phyloP scores from a whole-genome alignment of 2,113 vertebrate genomes.

The Oryzias woworae region DNA sequence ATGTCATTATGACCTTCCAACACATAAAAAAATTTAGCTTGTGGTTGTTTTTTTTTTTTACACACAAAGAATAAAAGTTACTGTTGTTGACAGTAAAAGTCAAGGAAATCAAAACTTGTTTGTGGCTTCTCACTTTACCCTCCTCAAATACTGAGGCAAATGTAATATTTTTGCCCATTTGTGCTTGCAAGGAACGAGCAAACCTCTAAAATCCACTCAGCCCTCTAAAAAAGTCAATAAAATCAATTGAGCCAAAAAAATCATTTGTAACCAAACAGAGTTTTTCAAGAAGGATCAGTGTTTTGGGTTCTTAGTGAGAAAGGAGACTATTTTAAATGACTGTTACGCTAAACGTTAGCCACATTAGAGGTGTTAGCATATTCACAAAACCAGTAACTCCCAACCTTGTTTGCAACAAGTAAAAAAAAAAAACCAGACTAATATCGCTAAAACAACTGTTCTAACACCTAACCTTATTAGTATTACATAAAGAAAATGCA shows the following conservation, averaged over 20 bases:
- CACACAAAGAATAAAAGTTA: constrained; percentile 32
- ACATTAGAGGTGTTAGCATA: too few species aligned
- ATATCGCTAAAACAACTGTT: too few species aligned
- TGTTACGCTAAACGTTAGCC: too few species aligned
- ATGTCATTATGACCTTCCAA: constrained; percentile 33
- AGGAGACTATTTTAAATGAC: constrained; percentile 36
- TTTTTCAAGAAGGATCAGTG: constrained; percentile 32
- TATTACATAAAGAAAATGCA: too few species aligned
- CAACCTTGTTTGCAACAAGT: too few species aligned
- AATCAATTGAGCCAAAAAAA: constrained; percentile 68
- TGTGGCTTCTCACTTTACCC: constrained; percentile 44
- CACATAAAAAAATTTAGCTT: background rate
- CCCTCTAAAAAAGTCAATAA: constrained; percentile 57
- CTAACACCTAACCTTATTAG: too few species aligned
- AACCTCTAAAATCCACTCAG: constrained; percentile 37
- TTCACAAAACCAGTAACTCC: too few species aligned
- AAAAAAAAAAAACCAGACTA: too few species aligned
- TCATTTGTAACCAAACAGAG: constrained; percentile 53
- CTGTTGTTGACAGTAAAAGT: constrained; percentile 38
- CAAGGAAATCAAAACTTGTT: constrained; percentile 35
- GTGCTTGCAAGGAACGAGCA: constrained; percentile 48
- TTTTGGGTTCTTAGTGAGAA: constrained; percentile 32
- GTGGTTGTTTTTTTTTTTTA: background rate
- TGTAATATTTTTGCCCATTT: constrained; percentile 37
- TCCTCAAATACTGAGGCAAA: constrained; percentile 31